A percentile compares a stretch with the other conserved stretches of the same genome.
phyloP scores from a whole-genome alignment of 2,113 vertebrate species.

The Brachypodius melanocephalos region DNA sequence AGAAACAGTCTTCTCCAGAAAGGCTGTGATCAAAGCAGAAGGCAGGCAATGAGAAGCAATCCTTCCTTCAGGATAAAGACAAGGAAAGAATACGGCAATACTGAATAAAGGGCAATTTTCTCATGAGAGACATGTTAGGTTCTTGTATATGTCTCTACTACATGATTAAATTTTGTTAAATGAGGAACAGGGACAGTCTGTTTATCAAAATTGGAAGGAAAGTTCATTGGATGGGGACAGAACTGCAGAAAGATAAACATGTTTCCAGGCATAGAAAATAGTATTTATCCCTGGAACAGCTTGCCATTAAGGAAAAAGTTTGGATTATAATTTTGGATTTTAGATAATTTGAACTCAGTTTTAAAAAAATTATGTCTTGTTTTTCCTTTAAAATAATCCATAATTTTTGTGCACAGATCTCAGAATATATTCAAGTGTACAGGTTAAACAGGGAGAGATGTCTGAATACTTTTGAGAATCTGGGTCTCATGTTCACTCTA shows the following conservation, averaged over 20 bases:
- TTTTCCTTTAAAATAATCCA: not conserved
- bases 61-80: not conserved
- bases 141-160: not conserved
- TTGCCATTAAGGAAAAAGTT: not conserved
- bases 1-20: not conserved
- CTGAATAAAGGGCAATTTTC: not conserved
- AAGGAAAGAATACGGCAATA: not conserved
- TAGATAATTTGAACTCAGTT: not conserved
- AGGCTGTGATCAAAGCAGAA: not conserved
- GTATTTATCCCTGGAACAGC: not conserved
- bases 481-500: not conserved
- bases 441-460: not conserved
- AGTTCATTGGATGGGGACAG: not conserved
- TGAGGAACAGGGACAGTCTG: not conserved
- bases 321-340: not conserved
- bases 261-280: not conserved
- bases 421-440: not conserved
- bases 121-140: rapidly evolving
- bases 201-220: not conserved
- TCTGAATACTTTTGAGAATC: not conserved
- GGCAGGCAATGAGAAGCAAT: not conserved
- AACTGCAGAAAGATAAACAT: not conserved
- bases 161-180: not conserved
- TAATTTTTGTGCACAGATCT: not conserved
- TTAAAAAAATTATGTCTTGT: not conserved